These are phyloP conservation scores for Eidolon helvum DNA, from an alignment of 2,113 vertebrate genomes.

Conservation along the genomic window DNA sequence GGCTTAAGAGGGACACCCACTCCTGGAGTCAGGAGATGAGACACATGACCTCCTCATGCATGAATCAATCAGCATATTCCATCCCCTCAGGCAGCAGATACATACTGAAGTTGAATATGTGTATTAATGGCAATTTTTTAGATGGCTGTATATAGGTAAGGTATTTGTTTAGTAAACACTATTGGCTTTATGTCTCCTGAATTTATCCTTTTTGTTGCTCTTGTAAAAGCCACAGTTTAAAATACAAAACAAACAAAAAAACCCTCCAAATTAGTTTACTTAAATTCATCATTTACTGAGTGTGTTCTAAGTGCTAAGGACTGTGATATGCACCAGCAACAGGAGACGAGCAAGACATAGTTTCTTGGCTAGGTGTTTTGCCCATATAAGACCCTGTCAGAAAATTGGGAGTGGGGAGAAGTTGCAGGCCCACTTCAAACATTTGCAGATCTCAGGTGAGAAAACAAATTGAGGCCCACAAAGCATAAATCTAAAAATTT, in stretches of 20 bases:
- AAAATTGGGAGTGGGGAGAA: not conserved
- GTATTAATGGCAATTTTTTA: not conserved
- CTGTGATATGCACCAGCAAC: not conserved
- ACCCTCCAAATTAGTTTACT: not conserved
- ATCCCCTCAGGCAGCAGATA: not conserved
- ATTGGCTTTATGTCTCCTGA: not conserved
- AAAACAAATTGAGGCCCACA: not conserved
- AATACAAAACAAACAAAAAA: slow-evolving; percentile 37
- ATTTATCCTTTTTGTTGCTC: slow-evolving; percentile 21
- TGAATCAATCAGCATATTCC: not conserved
- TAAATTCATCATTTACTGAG: not conserved
- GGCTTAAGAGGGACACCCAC: not conserved
- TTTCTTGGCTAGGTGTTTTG: not conserved
- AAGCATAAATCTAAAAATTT: not conserved
- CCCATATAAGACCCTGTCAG: not conserved
- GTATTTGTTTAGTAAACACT: not conserved
- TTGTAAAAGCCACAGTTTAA: slow-evolving; percentile 27
- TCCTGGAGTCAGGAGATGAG: not conserved
- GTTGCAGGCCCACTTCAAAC: not conserved
- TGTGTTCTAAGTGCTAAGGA: not conserved
- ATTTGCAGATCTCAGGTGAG: not conserved
- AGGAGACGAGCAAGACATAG: not conserved
- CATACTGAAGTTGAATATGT: not conserved
- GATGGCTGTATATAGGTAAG: not conserved
- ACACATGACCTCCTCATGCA: not conserved